phyloP scores from a whole-genome alignment of 2,113 vertebrate species.

The Motacilla alba region DNA sequence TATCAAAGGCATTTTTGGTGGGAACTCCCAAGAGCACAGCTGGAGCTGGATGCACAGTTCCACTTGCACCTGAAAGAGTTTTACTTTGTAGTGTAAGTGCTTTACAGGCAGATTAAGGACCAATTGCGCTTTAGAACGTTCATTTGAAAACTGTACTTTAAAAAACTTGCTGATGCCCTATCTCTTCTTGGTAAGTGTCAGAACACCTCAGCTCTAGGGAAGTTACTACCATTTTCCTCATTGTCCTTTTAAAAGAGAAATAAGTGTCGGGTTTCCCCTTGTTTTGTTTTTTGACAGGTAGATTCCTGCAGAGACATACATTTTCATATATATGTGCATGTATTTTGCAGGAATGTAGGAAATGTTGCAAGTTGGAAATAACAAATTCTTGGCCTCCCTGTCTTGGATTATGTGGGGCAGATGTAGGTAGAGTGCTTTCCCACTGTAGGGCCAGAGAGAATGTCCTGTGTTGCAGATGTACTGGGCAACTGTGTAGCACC shows the following conservation, averaged over 20 bases:
- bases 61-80: background rate
- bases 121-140: background rate
- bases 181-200: background rate
- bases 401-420: background rate
- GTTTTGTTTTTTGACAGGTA: background rate
- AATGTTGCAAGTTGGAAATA: background rate
- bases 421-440: background rate
- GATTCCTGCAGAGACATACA: background rate
- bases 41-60: background rate
- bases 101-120: background rate
- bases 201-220: fast-evolving
- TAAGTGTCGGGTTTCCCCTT: background rate
- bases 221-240: background rate
- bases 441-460: background rate
- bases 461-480: background rate
- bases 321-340: fast-evolving
- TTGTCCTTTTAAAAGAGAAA: background rate
- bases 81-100: background rate
- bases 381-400: background rate
- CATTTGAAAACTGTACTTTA: background rate
- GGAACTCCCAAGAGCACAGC: background rate
- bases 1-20: background rate
- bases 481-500: background rate
- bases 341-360: background rate
- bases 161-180: background rate